Percentiles rank a stretch among this genome's conserved stretches.
These are phyloP conservation scores for Cyclura pinguis DNA, from an alignment of 2,797 vertebrate genomes.

Conservation along the genomic window DNA sequence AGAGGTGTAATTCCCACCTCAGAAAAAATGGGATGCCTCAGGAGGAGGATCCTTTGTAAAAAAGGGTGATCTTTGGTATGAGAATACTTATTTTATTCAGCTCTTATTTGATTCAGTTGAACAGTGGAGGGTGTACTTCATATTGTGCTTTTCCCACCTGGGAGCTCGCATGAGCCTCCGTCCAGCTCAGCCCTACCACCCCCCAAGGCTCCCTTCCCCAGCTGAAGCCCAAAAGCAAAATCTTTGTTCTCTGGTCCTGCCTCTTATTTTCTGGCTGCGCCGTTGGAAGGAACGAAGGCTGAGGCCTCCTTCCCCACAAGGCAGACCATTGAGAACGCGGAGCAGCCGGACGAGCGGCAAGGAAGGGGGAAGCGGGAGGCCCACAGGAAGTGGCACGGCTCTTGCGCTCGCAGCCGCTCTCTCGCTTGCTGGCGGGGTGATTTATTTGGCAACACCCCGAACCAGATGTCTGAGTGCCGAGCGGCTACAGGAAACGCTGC, in stretches of 20 bases:
- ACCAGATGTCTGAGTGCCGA: slow-evolving; percentile 78
- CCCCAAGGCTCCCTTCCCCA: too few species aligned
- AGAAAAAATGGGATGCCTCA: too few species aligned
- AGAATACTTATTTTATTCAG: too few species aligned
- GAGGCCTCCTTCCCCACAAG: background rate
- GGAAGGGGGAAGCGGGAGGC: slow-evolving; percentile 63
- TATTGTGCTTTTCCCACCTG: background rate
- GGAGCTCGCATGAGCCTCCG: background rate
- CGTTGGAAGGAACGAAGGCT: too few species aligned
- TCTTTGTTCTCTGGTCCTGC: background rate
- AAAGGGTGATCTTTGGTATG: background rate
- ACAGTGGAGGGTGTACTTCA: background rate
- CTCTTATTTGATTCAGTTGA: background rate
- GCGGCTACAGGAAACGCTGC: slow-evolving; percentile 27
- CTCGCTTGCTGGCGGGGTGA: slow-evolving; percentile 63
- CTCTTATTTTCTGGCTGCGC: too few species aligned
- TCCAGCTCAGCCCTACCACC: background rate
- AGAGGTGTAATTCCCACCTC: too few species aligned
- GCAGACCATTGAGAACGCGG: background rate
- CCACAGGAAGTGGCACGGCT: slow-evolving; percentile 80
- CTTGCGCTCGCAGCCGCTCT: slow-evolving; percentile 77
- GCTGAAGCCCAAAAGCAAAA: too few species aligned
- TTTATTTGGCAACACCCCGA: slow-evolving; percentile 76
- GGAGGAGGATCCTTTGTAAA: background rate
- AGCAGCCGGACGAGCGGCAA: background rate